phyloP scores from a whole-genome alignment of 2,888 invertebrate genomes.

The Cabera pusaria region DNA sequence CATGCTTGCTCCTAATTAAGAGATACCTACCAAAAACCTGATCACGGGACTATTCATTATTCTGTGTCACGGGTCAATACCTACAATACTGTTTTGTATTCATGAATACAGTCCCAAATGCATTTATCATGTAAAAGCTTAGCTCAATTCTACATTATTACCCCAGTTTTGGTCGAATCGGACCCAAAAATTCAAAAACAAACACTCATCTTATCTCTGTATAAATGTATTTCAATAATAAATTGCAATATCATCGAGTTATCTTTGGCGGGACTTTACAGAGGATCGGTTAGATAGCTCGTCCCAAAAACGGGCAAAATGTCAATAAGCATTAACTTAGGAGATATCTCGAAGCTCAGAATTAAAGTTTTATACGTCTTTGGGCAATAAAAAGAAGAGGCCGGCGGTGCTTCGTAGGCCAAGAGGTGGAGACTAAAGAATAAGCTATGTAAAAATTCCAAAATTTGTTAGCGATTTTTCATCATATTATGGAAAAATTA shows the following conservation, averaged over 20 bases:
- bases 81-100: conserved; percentile 10
- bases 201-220: conserved; percentile 21
- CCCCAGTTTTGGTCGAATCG: conserved; percentile 8
- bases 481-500: too few relatives aligned
- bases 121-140: conserved; percentile 29
- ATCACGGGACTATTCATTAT: too few relatives aligned
- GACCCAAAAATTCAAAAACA: conserved; percentile 14
- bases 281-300: conserved; percentile 24
- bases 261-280: conserved; percentile 30
- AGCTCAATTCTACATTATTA: conserved; percentile 9
- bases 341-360: conserved; percentile 56
- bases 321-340: conserved; percentile 51
- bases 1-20: conserved; percentile 13
- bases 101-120: conserved; percentile 21
- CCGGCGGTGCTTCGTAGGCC: conserved; percentile 35
- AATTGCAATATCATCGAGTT: conserved; percentile 43
- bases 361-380: conserved; percentile 57
- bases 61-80: conserved; percentile 1
- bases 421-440: conserved; percentile 40
- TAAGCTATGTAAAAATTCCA: too few relatives aligned
- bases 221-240: conserved; percentile 37
- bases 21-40: conserved; percentile 5
- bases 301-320: conserved; percentile 45
- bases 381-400: conserved; percentile 54
- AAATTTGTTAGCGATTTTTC: too few relatives aligned